phyloP scores from a whole-genome alignment of 2,113 vertebrate genomes.

The Mastomys coucha region DNA sequence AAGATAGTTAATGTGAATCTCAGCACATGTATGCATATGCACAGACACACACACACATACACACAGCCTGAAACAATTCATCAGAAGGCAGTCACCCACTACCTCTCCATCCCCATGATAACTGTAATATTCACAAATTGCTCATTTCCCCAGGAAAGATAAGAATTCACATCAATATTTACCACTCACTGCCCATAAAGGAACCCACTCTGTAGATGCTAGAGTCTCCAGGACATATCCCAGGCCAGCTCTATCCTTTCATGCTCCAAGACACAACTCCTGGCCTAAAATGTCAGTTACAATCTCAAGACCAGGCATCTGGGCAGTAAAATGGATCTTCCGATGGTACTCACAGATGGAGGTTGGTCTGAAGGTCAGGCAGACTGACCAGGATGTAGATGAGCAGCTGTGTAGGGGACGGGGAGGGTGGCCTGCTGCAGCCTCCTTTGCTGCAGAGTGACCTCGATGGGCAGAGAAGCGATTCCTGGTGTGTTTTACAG shows the following conservation, averaged over 20 bases:
- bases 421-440: neutral
- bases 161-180: neutral
- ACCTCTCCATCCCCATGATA: neutral
- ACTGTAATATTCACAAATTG: neutral
- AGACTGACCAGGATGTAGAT: neutral
- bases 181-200: neutral
- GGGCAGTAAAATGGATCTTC: neutral
- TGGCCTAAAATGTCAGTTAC: neutral
- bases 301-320: neutral
- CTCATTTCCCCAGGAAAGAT: neutral
- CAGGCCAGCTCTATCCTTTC: neutral
- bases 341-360: neutral
- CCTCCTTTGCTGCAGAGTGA: neutral
- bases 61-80: neutral
- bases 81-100: neutral
- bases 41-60: neutral
- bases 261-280: fast-evolving
- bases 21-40: neutral
- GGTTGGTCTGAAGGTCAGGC: neutral
- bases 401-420: neutral
- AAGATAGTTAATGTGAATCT: neutral
- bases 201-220: neutral
- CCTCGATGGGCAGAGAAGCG: fast-evolving
- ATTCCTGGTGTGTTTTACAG: neutral
- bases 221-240: neutral